phyloP scores from a whole-genome alignment of 1,140 invertebrate genomes.

The Dendrolimus kikuchii region DNA sequence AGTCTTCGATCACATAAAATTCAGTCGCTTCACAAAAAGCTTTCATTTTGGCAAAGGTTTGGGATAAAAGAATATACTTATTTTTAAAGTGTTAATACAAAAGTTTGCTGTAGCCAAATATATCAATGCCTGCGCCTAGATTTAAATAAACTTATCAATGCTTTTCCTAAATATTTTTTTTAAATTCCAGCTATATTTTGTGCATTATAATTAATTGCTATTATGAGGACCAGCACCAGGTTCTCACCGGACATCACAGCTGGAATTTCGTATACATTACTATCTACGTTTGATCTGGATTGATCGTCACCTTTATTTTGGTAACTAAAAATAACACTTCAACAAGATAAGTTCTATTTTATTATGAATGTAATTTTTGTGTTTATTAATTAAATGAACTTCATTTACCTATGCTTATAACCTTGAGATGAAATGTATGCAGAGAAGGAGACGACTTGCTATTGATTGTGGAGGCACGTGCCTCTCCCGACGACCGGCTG shows the following conservation, averaged over 20 bases:
- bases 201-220: too few species aligned
- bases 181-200: too few species aligned
- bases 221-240: too few species aligned
- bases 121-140: not conserved
- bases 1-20: slow-evolving; percentile 2
- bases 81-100: not conserved
- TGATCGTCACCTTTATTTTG: not conserved
- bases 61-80: not conserved
- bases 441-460: slow-evolving; percentile 26
- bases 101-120: not conserved
- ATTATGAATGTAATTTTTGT: slow-evolving; percentile 21
- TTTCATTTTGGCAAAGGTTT: slow-evolving; percentile 2
- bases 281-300: too few species aligned
- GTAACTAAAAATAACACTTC: not conserved
- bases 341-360: not conserved
- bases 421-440: slow-evolving; percentile 35
- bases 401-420: slow-evolving; percentile 58
- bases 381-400: slow-evolving; percentile 15
- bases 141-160: too few species aligned
- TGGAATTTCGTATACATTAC: too few species aligned
- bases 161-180: too few species aligned
- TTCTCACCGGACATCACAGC: too few species aligned
- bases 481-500: slow-evolving; percentile 12
- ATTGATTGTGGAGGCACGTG: slow-evolving; percentile 32
- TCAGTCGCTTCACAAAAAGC: not conserved